These are phyloP conservation scores for Paragorgia papillata DNA, from an alignment of 92 coral and sea anemone species.

Conservation along the genomic window DNA sequence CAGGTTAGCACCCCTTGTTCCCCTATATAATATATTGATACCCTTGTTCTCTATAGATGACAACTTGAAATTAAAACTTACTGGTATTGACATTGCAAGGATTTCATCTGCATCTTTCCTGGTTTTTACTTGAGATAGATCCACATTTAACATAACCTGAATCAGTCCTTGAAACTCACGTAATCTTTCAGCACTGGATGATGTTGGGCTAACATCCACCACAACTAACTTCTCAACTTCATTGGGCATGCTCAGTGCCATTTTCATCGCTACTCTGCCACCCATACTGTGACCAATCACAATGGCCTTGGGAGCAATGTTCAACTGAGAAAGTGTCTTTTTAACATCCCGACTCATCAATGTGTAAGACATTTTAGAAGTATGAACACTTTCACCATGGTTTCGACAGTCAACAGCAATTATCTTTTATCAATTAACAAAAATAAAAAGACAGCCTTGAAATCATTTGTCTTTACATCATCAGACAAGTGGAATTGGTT, in stretches of 20 bases:
- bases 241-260: slow-evolving; percentile 78
- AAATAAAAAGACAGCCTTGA: background rate
- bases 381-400: slow-evolving; percentile 90
- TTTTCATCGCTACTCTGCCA: slow-evolving; percentile 90
- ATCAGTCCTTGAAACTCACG: slow-evolving; percentile 71
- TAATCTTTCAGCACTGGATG: slow-evolving; percentile 51
- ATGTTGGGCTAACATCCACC: slow-evolving; percentile 74
- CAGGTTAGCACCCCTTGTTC: too few species aligned
- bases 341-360: slow-evolving; percentile 72
- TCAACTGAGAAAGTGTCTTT: slow-evolving; percentile 67
- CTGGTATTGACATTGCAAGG: slow-evolving; percentile 69
- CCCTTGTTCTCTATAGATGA: too few species aligned
- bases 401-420: slow-evolving; percentile 89
- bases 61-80: slow-evolving; percentile 42
- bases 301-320: slow-evolving; percentile 65
- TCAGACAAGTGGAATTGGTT: too few species aligned
- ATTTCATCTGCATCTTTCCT: slow-evolving; percentile 80
- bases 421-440: slow-evolving; percentile 53
- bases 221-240: slow-evolving; percentile 73
- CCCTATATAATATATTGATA: too few species aligned
- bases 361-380: slow-evolving; percentile 73
- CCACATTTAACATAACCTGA: slow-evolving; percentile 72
- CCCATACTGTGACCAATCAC: slow-evolving; percentile 98
- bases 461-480: too few species aligned
- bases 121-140: slow-evolving; percentile 60